phyloP scores from a whole-genome alignment of 2,113 vertebrate genomes.

The Perccottus glenii region DNA sequence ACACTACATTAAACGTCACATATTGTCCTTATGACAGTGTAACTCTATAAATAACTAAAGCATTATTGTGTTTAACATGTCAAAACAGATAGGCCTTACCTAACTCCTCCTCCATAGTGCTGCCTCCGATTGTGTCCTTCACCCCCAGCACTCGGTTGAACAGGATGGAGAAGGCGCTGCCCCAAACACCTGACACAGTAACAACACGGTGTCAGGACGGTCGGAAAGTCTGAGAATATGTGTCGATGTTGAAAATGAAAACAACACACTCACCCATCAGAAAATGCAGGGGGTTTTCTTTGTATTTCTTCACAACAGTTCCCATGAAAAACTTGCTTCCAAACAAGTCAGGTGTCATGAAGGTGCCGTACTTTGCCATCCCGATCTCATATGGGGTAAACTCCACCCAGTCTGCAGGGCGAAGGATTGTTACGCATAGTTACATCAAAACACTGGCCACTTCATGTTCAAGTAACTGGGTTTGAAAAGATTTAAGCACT shows the following conservation, averaged over 20 bases:
- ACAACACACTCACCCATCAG: constrained; percentile 89
- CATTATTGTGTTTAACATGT: not conserved
- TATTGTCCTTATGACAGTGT: too few species aligned
- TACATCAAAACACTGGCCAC: not conserved
- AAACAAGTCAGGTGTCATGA: constrained; percentile 94
- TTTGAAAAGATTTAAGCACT: not conserved
- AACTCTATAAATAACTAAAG: too few species aligned
- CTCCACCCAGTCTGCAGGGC: constrained; percentile 93
- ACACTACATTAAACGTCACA: too few species aligned
- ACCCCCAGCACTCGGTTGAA: constrained; percentile 96
- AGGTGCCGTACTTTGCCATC: constrained; percentile 98
- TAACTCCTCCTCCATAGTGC: constrained; percentile 97
- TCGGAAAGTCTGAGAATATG: not conserved
- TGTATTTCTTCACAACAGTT: constrained; percentile 89
- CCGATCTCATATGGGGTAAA: constrained; percentile 97
- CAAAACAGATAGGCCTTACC: constrained; percentile 75
- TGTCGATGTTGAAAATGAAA: not conserved
- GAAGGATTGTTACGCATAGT: not conserved
- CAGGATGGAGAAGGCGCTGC: constrained; percentile 96
- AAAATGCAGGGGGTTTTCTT: constrained; percentile 96
- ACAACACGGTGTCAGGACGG: constrained; percentile 23
- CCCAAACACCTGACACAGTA: constrained; percentile 88
- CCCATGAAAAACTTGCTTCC: constrained; percentile 99
- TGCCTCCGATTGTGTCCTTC: constrained; percentile 82
- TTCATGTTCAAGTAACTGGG: not conserved